Percentiles rank a stretch among this genome's conserved stretches.
Conservation (phyloP, 2,888 invertebrate species). For the Phengaris alcon region DNA sequence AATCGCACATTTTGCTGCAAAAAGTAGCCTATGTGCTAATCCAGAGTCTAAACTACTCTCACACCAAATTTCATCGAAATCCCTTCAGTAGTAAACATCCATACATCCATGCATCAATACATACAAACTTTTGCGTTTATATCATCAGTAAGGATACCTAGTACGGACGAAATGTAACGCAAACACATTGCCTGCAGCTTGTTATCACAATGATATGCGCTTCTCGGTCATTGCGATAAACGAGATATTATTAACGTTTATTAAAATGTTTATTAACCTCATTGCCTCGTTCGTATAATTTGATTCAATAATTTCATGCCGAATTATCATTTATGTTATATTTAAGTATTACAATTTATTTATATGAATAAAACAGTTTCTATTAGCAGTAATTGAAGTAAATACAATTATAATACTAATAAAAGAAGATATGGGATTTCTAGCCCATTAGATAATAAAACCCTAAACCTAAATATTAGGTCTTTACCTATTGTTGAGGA, state of each 20-base stretch:
- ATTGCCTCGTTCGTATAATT: constrained; percentile 6
- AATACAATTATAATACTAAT: not conserved
- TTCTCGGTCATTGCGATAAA: constrained; percentile 2
- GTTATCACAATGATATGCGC: constrained; percentile 6
- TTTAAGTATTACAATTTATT: not conserved
- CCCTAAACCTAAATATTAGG: no score
- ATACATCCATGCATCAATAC: no score
- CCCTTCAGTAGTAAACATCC: no score
- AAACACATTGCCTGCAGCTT: not conserved
- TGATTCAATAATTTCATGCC: not conserved
- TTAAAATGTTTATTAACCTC: constrained; percentile 7
- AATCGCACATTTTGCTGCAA: no score
- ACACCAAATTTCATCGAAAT: no score
- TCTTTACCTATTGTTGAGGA: no score
- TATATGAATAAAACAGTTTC: not conserved
- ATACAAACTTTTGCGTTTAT: no score
- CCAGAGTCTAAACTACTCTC: no score
- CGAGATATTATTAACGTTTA: constrained; percentile 18
- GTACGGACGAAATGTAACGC: not conserved
- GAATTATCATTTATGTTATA: not conserved
- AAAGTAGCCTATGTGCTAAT: no score
- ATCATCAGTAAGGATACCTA: not conserved
- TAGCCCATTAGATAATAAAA: no score
- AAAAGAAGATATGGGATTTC: no score
- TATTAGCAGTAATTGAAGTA: not conserved